phyloP scores from a whole-genome alignment of 2,113 vertebrate genomes.

The Paracanthobrama guichenoti region DNA sequence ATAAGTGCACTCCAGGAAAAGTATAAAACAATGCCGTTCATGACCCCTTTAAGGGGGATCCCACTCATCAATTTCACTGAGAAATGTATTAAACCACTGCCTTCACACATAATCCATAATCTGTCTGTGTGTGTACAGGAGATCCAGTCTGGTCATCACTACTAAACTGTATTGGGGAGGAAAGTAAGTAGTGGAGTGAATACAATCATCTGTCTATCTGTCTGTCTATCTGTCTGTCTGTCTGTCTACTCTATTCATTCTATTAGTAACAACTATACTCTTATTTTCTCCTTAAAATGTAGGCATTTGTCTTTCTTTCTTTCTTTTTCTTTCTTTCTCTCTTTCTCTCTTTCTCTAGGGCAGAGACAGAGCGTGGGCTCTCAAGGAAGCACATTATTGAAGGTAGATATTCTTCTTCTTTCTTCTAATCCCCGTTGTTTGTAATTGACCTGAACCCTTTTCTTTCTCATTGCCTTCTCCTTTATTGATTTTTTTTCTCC shows the following conservation, averaged over 20 bases:
- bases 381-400: slow-evolving; percentile 98
- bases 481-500: slow-evolving; percentile 22
- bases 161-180: slow-evolving; percentile 99
- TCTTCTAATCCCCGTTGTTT: slow-evolving; percentile 40
- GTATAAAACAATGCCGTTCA: no score
- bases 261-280: background rate
- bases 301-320: background rate
- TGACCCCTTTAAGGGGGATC: background rate
- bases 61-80: background rate
- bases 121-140: slow-evolving; percentile 72
- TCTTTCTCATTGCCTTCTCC: slow-evolving; percentile 14
- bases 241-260: background rate
- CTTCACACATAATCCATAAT: background rate
- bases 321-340: background rate
- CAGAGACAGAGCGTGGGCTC: slow-evolving; percentile 93
- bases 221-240: background rate
- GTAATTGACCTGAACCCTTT: slow-evolving; percentile 61
- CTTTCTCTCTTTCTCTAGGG: slow-evolving; percentile 73
- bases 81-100: background rate
- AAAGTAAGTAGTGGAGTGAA: slow-evolving; percentile 83
- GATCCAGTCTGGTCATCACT: slow-evolving; percentile 96
- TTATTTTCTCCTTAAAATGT: slow-evolving; percentile 41
- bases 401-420: slow-evolving; percentile 77
- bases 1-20: no score
- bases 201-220: no score